These are phyloP conservation scores for Lethenteron camtschaticum DNA, from an alignment of 2,113 vertebrate species.

Conservation along the genomic window DNA sequence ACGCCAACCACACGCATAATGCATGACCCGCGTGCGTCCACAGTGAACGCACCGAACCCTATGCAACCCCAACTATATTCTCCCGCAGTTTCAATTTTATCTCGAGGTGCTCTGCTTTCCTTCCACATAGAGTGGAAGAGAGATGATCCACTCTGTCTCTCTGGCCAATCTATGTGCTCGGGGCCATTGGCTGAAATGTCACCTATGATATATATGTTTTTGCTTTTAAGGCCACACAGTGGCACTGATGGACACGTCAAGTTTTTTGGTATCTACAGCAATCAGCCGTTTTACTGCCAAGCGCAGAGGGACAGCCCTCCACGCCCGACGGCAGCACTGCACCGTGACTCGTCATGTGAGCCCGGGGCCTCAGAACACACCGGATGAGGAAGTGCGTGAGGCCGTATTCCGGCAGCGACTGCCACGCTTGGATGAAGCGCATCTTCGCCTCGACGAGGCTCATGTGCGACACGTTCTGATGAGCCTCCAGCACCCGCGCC, in stretches of 20 bases:
- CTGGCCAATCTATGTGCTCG: too few relatives aligned
- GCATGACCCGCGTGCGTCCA: neutral
- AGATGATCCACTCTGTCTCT: neutral
- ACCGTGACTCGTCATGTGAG: neutral
- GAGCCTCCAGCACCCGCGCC: constrained; percentile 61
- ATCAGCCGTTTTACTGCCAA: too few relatives aligned
- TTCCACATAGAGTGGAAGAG: neutral
- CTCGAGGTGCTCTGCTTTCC: neutral
- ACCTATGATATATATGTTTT: too few relatives aligned
- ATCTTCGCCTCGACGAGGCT: constrained; percentile 73
- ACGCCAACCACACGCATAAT: neutral
- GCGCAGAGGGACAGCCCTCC: neutral
- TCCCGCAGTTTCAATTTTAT: neutral
- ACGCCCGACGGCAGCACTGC: neutral
- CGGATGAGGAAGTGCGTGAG: constrained; percentile 89
- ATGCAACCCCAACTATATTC: neutral
- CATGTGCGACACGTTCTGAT: constrained; percentile 60
- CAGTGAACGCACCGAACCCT: neutral
- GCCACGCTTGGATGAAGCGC: constrained; percentile 86
- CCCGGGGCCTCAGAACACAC: constrained; percentile 22
- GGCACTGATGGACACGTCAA: too few relatives aligned
- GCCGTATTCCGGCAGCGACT: constrained; percentile 82
- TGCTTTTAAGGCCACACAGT: too few relatives aligned
- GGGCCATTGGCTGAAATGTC: too few relatives aligned
- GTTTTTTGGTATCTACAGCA: too few relatives aligned